Percentiles rank a stretch among this genome's conserved stretches.
Evolutionary conservation across 2,113 vertebrate species (phyloP).

Genomic region (Ginglymostoma cirratum): DNA sequence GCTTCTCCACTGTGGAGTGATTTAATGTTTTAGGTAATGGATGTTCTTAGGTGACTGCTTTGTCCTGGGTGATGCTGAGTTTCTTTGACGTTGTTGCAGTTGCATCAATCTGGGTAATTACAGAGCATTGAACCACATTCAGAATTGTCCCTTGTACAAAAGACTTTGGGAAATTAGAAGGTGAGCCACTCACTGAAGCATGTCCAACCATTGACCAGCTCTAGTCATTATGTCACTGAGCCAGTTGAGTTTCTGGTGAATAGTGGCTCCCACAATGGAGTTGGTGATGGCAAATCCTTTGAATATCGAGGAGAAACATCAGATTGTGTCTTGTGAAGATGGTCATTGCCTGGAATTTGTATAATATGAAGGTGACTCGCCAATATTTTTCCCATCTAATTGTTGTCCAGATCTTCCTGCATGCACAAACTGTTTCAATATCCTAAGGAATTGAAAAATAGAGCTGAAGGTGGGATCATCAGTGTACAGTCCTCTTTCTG

Average conservation of each 20-base stretch:
- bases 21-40: not conserved
- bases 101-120: not conserved
- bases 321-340: no score
- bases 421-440: not conserved
- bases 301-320: no score
- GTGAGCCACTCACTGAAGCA: not conserved
- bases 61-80: not conserved
- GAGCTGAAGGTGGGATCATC: not conserved
- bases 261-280: not conserved
- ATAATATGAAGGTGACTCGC: not conserved
- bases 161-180: not conserved
- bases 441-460: not conserved
- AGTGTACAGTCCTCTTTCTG: not conserved
- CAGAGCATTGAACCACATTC: not conserved
- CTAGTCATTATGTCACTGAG: not conserved
- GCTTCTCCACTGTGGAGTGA: not conserved
- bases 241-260: not conserved
- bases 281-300: not conserved
- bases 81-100: not conserved
- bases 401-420: not conserved
- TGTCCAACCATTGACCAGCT: not conserved
- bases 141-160: not conserved
- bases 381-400: not conserved
- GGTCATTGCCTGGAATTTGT: not conserved
- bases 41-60: not conserved